Conservation (phyloP, 2,113 vertebrate species). For the Formicarius rufipectus region DNA sequence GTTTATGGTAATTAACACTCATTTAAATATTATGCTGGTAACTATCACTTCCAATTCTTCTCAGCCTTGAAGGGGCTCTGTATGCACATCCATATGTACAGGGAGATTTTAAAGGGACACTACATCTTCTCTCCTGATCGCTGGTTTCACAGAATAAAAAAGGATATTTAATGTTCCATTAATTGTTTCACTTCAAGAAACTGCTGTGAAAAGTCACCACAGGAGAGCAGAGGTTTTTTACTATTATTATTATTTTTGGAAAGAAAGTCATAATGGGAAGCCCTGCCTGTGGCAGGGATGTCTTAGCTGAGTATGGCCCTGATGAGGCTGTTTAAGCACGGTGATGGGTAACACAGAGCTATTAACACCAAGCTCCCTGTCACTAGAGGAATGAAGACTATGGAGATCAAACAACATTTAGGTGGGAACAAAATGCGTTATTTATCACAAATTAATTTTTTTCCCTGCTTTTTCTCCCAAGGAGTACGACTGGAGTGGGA, state of each 20-base stretch:
- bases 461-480: neutral
- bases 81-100: neutral
- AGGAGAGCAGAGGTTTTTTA: neutral
- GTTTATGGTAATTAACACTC: conserved; percentile 53
- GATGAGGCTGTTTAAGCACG: conserved; percentile 21
- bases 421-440: conserved; percentile 59
- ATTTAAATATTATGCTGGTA: conserved; percentile 53
- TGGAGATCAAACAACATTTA: conserved; percentile 24
- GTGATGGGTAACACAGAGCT: conserved; percentile 45
- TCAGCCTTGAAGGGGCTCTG: conserved; percentile 21
- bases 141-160: conserved; percentile 2
- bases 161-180: conserved; percentile 25
- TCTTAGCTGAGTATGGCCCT: neutral
- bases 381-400: conserved; percentile 33
- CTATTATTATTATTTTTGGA: neutral
- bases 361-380: conserved; percentile 35
- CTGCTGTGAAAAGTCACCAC: conserved; percentile 22
- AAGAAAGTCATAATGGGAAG: conserved; percentile 7
- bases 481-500: neutral
- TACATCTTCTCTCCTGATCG: neutral
- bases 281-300: neutral
- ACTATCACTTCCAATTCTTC: conserved; percentile 41
- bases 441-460: conserved; percentile 56
- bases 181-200: conserved; percentile 56
- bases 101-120: neutral